These are phyloP conservation scores for Microplitis mediator DNA, from an alignment of 1,140 invertebrate species.

Conservation along the genomic window DNA sequence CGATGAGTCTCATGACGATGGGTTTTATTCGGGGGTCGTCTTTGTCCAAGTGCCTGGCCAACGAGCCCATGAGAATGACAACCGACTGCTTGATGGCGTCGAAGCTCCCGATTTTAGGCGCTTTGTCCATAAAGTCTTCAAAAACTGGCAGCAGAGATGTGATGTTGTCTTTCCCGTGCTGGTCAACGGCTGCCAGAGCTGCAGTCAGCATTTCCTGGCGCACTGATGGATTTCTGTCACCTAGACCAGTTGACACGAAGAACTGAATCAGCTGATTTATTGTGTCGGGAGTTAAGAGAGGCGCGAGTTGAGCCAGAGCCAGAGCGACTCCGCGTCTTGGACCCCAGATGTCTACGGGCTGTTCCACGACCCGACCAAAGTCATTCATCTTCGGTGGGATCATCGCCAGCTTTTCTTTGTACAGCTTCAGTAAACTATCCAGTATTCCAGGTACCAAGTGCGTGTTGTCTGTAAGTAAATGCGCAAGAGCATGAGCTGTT, in stretches of 20 bases:
- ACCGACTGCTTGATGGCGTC: conserved; percentile 94
- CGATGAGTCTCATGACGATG: conserved; percentile 89
- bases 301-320: conserved; percentile 76
- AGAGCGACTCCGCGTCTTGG: conserved; percentile 86
- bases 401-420: conserved; percentile 78
- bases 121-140: conserved; percentile 88
- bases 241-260: conserved; percentile 86
- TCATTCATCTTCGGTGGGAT: conserved; percentile 87
- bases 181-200: conserved; percentile 87
- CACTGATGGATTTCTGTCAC: conserved; percentile 83
- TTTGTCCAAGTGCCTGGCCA: conserved; percentile 93
- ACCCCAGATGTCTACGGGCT: conserved; percentile 87
- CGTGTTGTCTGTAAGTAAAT: conserved; percentile 67
- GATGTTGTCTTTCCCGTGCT: conserved; percentile 83
- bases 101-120: conserved; percentile 86
- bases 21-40: conserved; percentile 87
- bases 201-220: conserved; percentile 90
- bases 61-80: conserved; percentile 94
- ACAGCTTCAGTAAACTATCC: conserved; percentile 73
- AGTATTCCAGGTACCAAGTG: conserved; percentile 67
- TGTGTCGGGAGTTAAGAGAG: conserved; percentile 70
- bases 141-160: conserved; percentile 81
- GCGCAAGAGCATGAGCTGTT: conserved; percentile 76
- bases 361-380: conserved; percentile 87
- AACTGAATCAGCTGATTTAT: conserved; percentile 77